Base-by-base conservation (phyloP, 2,113 vertebrate species). In the Brienomyrus brachyistius region DNA sequence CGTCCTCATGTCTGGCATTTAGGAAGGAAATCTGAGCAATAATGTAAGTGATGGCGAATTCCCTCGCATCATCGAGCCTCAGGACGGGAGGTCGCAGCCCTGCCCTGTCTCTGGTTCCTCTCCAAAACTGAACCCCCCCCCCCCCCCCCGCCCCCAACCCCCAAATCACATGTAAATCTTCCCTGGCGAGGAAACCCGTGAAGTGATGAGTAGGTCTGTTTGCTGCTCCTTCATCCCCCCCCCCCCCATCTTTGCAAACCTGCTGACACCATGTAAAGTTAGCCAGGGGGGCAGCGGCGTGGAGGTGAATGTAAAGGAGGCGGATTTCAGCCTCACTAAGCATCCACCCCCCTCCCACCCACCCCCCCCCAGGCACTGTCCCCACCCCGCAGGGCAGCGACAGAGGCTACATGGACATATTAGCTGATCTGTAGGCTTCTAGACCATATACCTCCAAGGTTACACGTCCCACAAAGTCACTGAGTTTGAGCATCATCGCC, bases 221-320 rank as follows among this genome's bases (percentile, higher is more conserved):
- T 35, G 10, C 50, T 3, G 59, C 17, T 6, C 59, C 59, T 47
- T 88, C 87, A 15, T 47, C 27, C 70, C 59, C 87, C 43, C 31
- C 31, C 31, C 31, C 31, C 31, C 77, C 51, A 43, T 83, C 51
- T 84, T 62, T 50, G 48, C 74, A 84, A 83, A 89, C 31, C 74
- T 43, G 88, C 88, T 89, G 88, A 89, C 50, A 31, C 51, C 35
- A 50, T 74, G 43, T 21, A 62, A 84, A 54, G 50, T 84, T 83
- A 35, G 88, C 82, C 77, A 84, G 77, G 43, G 84, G 52, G 88
- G 40, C 11, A 13, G 51, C 7, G 77, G 35, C 6, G 23, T 89
- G 88, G 88, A 47, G 51, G 77, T 45, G 74, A 83, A 89, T 89
- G 88, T 82, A 83, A 89, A 89, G 19, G 86, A 88, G 52, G 27